phyloP scores from a whole-genome alignment of 1,140 invertebrate genomes.

The Linepithema humile region DNA sequence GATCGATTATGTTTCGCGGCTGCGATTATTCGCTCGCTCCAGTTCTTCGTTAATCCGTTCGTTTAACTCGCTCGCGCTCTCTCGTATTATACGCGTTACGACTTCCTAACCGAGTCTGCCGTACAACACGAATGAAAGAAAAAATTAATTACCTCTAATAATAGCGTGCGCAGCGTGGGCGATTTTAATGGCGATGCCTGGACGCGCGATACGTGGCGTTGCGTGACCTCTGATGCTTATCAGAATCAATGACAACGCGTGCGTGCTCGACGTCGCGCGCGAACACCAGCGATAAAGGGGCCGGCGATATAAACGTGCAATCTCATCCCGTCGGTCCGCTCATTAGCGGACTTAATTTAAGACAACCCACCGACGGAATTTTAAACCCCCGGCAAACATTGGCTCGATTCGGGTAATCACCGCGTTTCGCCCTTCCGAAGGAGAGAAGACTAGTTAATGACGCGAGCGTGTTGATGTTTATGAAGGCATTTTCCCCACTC shows the following conservation, averaged over 20 bases:
- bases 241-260: slow-evolving; percentile 53
- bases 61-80: background rate
- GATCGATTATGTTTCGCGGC: background rate
- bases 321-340: slow-evolving; percentile 29
- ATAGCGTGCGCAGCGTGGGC: background rate
- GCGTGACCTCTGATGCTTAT: slow-evolving; percentile 44
- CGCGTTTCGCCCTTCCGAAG: background rate
- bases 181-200: background rate
- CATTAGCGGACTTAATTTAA: slow-evolving; percentile 50
- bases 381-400: slow-evolving; percentile 16
- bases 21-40: background rate
- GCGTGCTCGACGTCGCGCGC: slow-evolving; percentile 24
- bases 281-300: slow-evolving; percentile 19
- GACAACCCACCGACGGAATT: slow-evolving; percentile 16
- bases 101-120: background rate
- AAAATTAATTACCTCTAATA: slow-evolving; percentile 46
- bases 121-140: slow-evolving; percentile 15
- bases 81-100: background rate
- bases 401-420: slow-evolving; percentile 35
- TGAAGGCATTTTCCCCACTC: background rate
- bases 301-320: slow-evolving; percentile 35
- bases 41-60: background rate
- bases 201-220: slow-evolving; percentile 8
- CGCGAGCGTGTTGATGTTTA: background rate
- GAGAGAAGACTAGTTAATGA: slow-evolving; percentile 38